A percentile compares a stretch with the other conserved stretches of the same genome.
Conservation (phyloP, 2,888 invertebrate species). For the Trichogramma dendrolimi region DNA sequence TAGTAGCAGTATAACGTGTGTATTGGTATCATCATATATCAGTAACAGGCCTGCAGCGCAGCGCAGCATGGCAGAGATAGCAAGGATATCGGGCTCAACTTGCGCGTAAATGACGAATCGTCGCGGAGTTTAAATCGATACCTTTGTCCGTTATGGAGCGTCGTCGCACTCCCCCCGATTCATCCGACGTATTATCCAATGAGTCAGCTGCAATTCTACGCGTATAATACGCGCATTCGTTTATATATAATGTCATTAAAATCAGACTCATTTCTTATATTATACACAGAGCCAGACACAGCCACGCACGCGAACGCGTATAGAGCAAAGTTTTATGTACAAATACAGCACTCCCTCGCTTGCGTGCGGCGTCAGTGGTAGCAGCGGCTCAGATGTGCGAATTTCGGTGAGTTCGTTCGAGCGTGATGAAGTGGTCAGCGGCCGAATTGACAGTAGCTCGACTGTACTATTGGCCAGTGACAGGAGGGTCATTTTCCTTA, state of each 20-base stretch:
- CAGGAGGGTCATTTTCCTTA: too few species aligned
- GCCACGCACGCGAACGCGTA: too few species aligned
- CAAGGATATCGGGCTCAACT: constrained; percentile 15
- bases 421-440: constrained; percentile 21
- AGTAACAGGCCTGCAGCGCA: too few species aligned
- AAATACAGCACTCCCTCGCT: too few species aligned
- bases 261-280: constrained; percentile 5
- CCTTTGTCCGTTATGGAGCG: not conserved
- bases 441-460: constrained; percentile 16
- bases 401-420: constrained; percentile 9
- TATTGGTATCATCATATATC: too few species aligned
- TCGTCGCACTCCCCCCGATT: constrained; percentile 2
- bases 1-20: too few species aligned
- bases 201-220: constrained; percentile 15
- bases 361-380: too few species aligned
- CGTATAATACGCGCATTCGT: too few species aligned
- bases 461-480: constrained; percentile 13
- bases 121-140: constrained; percentile 19
- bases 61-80: too few species aligned
- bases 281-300: too few species aligned
- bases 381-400: not conserved
- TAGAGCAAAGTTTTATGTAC: too few species aligned
- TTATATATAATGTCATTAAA: constrained; percentile 18
- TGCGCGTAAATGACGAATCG: constrained; percentile 24
- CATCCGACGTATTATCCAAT: not conserved